These are phyloP conservation scores for Limnephilus lunatus DNA, from an alignment of 2,888 invertebrate genomes.

Conservation along the genomic window DNA sequence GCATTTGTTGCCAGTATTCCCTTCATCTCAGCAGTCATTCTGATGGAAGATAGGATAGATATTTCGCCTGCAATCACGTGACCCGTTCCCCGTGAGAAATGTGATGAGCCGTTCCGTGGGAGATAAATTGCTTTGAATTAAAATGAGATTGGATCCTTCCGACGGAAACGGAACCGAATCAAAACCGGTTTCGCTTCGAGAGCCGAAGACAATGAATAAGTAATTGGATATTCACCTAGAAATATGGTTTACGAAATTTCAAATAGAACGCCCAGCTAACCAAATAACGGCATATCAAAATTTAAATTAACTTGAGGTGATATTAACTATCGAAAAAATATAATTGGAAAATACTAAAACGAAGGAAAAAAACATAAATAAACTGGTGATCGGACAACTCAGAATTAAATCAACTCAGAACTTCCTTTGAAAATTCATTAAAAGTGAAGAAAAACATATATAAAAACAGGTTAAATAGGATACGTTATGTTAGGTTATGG, in stretches of 20 bases:
- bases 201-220: conserved; percentile 24
- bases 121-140: conserved; percentile 55
- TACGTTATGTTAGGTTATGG: too few species aligned
- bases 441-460: too few species aligned
- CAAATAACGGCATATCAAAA: background rate
- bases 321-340: too few species aligned
- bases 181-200: background rate
- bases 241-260: background rate
- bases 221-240: conserved; percentile 17
- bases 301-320: too few species aligned
- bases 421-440: too few species aligned
- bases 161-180: conserved; percentile 19
- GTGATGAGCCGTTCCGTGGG: conserved; percentile 35
- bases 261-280: background rate
- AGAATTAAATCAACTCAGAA: too few species aligned
- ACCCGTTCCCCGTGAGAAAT: conserved; percentile 30
- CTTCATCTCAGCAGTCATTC: background rate
- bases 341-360: too few species aligned
- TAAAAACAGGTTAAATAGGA: too few species aligned
- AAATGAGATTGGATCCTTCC: conserved; percentile 51
- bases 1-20: background rate
- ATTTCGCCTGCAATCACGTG: conserved; percentile 42
- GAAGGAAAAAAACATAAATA: too few species aligned
- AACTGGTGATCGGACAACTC: too few species aligned
- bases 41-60: background rate